These are phyloP conservation scores for Tragelaphus scriptus DNA, from an alignment of 2,113 vertebrate genomes.

Conservation along the genomic window DNA sequence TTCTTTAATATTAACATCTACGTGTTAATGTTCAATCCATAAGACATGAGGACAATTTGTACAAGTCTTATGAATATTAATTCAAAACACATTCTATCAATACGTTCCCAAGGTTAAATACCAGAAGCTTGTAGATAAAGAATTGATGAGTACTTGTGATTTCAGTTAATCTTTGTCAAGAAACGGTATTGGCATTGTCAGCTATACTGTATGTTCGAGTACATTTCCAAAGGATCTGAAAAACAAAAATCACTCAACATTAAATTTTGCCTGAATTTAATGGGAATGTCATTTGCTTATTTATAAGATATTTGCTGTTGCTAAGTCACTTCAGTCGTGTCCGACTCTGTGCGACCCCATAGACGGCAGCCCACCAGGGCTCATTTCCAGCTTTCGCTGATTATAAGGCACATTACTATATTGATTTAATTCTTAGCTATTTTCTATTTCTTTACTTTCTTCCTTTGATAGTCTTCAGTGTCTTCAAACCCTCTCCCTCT, in stretches of 20 bases:
- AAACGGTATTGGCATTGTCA: not conserved
- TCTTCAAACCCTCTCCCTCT: not conserved
- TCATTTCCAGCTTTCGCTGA: not conserved
- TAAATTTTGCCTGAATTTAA: too few relatives aligned
- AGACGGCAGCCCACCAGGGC: too few relatives aligned
- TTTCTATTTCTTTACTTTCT: not conserved
- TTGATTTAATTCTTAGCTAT: not conserved
- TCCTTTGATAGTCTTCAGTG: not conserved
- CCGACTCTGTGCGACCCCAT: too few relatives aligned
- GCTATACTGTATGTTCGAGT: too few relatives aligned
- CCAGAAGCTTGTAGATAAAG: not conserved
- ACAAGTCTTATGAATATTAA: not conserved
- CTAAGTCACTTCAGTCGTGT: too few relatives aligned
- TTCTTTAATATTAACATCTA: slow-evolving; percentile 49
- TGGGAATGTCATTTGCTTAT: too few relatives aligned
- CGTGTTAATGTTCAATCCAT: slow-evolving; percentile 46
- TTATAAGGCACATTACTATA: not conserved
- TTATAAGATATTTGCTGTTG: too few relatives aligned
- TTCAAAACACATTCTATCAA: not conserved
- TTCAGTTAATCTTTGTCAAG: not conserved
- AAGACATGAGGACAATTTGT: slow-evolving; percentile 36
- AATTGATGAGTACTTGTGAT: not conserved
- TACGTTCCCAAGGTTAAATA: slow-evolving; percentile 29
- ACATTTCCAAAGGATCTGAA: too few relatives aligned
- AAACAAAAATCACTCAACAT: too few relatives aligned